Base-by-base conservation (phyloP, 2,113 vertebrate genomes). In the Orientallactaga bullata region DNA sequence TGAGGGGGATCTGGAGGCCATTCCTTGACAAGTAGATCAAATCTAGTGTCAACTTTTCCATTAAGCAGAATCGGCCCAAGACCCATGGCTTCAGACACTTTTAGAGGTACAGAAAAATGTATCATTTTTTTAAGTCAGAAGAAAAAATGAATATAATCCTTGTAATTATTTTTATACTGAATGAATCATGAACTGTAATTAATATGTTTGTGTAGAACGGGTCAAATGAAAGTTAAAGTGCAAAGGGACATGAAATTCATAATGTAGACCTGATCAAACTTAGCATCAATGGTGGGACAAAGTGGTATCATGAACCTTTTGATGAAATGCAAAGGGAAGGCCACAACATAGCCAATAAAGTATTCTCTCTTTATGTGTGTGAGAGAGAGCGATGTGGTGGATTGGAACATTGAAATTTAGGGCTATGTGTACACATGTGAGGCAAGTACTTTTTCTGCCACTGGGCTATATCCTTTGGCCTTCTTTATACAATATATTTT, bases 51-150 rank as follows among this genome's bases (percentile, higher is more conserved):
- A 84, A n/a, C 3, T 63, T 89, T 60, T 89, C 17, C 51, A 37
- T 21, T 63, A 78, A 78, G 51, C 26, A 68, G 47, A 58, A 24
- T 7, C 88, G 17, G 65, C 23, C 77, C 32, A 63, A 81, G 39
- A 18, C 30, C 80, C 65, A 35, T 32, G 35, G 35, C 73, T 63
- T 63, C 77, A 6, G 16, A 72, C 42, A 81, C 23, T 37, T 65
- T 81, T 20, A 72, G 76, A 37, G 23, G 35, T 68, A 26, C 51
- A 79, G 58, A n/a, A 60, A 91, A 85, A 89, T 39, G 20, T 26
- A 87, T 88, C 60, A 47, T 68, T 79, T 89, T 91, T 88, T 88
- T 76, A 78, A 88, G 42, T 28, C 35, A 84, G 51, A 78, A 81
- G 39, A 24, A 51, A 66, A 82, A 76, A 37, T 73, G 9, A 92